Percentiles rank a stretch among this genome's conserved stretches.
Evolutionary conservation across 2,113 vertebrate genomes (phyloP).

Genomic region (Lipophrys pholis): DNA sequence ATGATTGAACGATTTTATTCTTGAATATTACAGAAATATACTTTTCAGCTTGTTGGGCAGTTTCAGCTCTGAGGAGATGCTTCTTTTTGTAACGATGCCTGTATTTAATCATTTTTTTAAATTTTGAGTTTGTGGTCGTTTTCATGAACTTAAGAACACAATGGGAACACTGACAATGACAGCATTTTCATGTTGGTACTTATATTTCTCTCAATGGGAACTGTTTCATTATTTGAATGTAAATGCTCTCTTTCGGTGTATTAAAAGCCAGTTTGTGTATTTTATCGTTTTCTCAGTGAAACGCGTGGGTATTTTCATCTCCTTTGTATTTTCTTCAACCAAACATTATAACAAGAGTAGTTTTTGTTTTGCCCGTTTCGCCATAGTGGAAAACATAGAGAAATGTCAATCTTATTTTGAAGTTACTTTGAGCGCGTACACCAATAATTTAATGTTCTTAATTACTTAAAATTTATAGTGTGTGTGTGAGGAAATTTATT

Average conservation of each 20-base stretch:
- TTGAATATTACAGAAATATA: not conserved
- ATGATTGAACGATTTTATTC: slow-evolving; percentile 4
- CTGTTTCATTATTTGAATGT: not conserved
- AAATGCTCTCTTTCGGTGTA: too few species aligned
- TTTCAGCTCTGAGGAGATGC: not conserved
- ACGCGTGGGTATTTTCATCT: too few species aligned
- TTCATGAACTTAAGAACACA: not conserved
- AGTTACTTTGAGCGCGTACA: not conserved
- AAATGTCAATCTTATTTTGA: not conserved
- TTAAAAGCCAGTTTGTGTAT: too few species aligned
- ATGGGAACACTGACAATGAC: not conserved
- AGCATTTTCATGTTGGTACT: not conserved
- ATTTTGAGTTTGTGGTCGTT: not conserved
- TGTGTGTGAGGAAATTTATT: not conserved
- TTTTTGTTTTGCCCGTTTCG: too few species aligned
- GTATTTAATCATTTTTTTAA: not conserved
- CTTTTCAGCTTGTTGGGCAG: not conserved
- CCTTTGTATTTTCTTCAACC: too few species aligned
- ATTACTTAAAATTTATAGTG: not conserved
- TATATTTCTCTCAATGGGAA: not conserved
- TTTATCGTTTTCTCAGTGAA: too few species aligned
- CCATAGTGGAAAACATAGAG: too few species aligned
- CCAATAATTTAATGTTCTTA: not conserved
- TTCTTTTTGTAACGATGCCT: too few species aligned
- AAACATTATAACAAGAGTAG: too few species aligned